These are phyloP conservation scores for Haemorhous mexicanus DNA, from an alignment of 2,113 vertebrate genomes.

Conservation along the genomic window DNA sequence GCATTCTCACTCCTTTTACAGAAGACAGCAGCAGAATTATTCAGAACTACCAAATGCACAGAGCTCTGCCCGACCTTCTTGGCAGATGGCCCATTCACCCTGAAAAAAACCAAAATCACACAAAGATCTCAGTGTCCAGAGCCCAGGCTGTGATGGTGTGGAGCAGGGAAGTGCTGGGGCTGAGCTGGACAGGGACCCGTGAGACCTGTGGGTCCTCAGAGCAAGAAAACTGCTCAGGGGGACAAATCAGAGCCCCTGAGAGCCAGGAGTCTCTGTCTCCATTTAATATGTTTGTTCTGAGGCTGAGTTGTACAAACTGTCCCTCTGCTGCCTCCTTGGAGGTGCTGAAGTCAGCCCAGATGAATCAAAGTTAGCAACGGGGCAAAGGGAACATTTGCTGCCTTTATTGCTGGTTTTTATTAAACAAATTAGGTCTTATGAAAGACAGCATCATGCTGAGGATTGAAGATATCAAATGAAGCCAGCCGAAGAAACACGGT, in stretches of 20 bases:
- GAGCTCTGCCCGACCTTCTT: neutral
- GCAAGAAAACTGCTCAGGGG: neutral
- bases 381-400: conserved; percentile 29
- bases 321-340: conserved; percentile 25
- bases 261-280: neutral
- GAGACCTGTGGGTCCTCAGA: neutral
- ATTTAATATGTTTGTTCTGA: neutral
- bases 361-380: neutral
- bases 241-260: neutral
- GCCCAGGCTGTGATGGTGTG: neutral
- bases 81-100: conserved; percentile 26
- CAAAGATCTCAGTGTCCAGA: conserved; percentile 57
- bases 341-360: conserved; percentile 43
- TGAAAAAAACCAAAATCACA: neutral
- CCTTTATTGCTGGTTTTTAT: conserved; percentile 34
- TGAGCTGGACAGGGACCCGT: neutral
- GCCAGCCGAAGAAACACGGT: neutral
- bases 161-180: neutral
- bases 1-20: neutral
- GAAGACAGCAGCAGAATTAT: conserved; percentile 34
- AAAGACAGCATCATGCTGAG: conserved; percentile 45
- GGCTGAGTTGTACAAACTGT: neutral
- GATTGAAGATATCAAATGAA: conserved; percentile 39
- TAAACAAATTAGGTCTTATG: conserved; percentile 42
- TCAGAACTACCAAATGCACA: neutral